These are phyloP conservation scores for Malurus cyaneus DNA, from an alignment of 2,113 vertebrate genomes.

Conservation along the genomic window DNA sequence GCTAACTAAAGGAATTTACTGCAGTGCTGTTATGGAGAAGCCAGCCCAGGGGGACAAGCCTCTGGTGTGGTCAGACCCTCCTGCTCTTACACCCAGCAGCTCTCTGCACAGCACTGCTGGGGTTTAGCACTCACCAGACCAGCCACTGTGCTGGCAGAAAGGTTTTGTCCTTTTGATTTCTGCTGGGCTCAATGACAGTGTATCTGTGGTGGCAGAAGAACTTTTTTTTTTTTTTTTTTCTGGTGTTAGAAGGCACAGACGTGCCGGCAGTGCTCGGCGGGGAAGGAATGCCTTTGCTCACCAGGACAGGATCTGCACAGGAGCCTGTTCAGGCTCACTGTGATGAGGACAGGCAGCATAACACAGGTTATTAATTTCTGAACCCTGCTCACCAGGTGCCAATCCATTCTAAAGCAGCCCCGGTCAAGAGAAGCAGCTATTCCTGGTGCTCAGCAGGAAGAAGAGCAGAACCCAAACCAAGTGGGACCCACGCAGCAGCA, in stretches of 20 bases:
- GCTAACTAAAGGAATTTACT: neutral
- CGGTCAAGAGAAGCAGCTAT: neutral
- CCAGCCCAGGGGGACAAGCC: rapidly evolving
- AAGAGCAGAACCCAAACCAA: neutral
- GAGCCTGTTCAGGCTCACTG: neutral
- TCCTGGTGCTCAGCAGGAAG: neutral
- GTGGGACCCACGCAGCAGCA: neutral
- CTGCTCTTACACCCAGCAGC: neutral
- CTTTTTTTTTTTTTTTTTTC: neutral
- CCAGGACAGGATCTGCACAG: neutral
- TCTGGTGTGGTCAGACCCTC: neutral
- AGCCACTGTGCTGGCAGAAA: neutral
- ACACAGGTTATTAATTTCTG: neutral
- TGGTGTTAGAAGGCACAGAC: neutral
- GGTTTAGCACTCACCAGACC: neutral
- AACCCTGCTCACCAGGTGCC: neutral
- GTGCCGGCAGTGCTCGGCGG: rapidly evolving
- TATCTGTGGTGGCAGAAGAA: neutral
- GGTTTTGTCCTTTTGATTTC: neutral
- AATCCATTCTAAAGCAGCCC: neutral
- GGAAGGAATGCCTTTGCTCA: neutral
- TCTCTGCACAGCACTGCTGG: neutral
- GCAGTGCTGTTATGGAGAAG: no score
- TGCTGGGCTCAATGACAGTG: rapidly evolving
- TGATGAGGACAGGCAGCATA: neutral